Evolutionary conservation across 2,113 vertebrate genomes (phyloP), one percentile per base, ranked within the genome.

Genomic region (Rhinolophus sinicus): DNA sequence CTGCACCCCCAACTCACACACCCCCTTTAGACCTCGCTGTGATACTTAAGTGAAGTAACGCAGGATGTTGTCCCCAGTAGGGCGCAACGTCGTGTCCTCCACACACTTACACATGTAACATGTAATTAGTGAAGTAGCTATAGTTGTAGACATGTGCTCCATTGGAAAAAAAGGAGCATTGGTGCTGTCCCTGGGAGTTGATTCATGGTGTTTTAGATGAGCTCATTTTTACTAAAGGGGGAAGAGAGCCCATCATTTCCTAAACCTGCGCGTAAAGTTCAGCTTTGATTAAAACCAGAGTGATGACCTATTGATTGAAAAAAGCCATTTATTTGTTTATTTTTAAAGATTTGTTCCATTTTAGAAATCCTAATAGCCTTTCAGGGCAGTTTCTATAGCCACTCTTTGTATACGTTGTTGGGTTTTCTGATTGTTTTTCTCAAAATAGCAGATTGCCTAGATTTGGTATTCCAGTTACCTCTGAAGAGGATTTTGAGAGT

Each of bases 281-380:
- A 88, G 75, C 38, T 84, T 90, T 75, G 88, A 88, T 72, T 75
- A 82, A 96, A 95, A 69, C 40, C 86, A 83, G 56, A 93, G 69
- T 72, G 35, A 65, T 92, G 50, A 75, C 67, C 28, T 28, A 60
- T 56, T 64, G 88, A 86, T 69, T 40, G 3, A 38, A 94, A 75
- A 95, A 58, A n/a, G 2, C 72, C 8, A 7, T 33, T n/a, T 19
- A 35, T 56, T 56, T 15, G 15, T 78, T 38, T 52, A 52, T 82
- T 91, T 96, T 65, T 40, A 92, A 40, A 90, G 64, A 81, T 91
- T 85, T 88, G 26, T 94, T 96, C 28, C 30, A 83, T 73, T 96
- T 35, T 88, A 56, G 52, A 93, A 96, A 88, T 72, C n/a, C 7
- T 28, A 94, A 0, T 88, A 2, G 54, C 18, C 78, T 90, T 96